Evolutionary conservation across 2,888 invertebrate genomes (phyloP), one percentile per base, ranked within the genome.

Genomic region (Patella depressa): DNA sequence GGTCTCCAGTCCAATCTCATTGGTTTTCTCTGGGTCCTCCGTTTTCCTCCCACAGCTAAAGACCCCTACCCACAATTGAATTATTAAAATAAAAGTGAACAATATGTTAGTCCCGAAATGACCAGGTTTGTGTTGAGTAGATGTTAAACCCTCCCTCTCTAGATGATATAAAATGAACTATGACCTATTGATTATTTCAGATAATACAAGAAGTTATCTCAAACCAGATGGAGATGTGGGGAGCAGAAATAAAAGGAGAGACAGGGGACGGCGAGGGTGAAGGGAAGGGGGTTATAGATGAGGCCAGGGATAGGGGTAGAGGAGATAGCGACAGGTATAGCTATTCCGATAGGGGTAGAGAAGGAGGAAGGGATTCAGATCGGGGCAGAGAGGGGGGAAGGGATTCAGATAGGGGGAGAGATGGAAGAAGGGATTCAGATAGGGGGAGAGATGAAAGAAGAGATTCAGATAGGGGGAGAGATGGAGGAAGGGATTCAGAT

Each of bases 181-280:
- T 19, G 72, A 24, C 4, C 34, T 3, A 3, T 45, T 75, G 45
- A 74, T 59, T 24, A 77, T 78, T 77, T 17, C 78, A 88, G 88
- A 86, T 89, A 29, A 87, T 88, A 74, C 80, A 87, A 73, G 89
- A 89, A 80, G 88, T 89, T 3, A 88, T 89, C 53, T 80, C 79
- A 72, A 89, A 88, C 74, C 89, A 89, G 79, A 86, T 88, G 81
- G 88, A 88, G 71, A 85, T 87, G 65, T 81, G 86, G 57, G 81
- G 81, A 19, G 79, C 81, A 53, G 78, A 81, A 14, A 19, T 83
- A 17, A 78, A 76, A 65, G 79, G 80, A 14, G 82, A 83, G 54
- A 73, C 72, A 5, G 77, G 14, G 59, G 59, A 24, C 34, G 69
- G 65, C 11, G 17, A 74, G 79, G 57, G 77, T 72, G 71, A 71